Conservation (phyloP, 2,797 vertebrate genomes). For the Sebastes goodei region DNA sequence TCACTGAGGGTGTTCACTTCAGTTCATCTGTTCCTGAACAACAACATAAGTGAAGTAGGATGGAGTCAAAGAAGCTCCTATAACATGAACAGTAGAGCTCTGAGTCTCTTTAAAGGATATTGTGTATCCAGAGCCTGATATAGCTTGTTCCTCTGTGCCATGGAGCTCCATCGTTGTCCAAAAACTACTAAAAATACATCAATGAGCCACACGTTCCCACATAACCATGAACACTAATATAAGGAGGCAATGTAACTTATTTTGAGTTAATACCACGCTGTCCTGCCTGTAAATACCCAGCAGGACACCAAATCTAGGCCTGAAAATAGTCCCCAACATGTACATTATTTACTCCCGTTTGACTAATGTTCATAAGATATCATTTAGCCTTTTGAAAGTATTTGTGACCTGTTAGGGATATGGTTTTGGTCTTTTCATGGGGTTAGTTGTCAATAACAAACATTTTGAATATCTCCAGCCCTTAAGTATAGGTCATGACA, state of each 20-base stretch:
- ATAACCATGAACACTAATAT: background rate
- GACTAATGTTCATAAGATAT: background rate
- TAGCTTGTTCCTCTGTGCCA: background rate
- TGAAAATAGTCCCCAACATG: background rate
- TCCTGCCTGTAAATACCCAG: background rate
- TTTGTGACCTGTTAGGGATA: background rate
- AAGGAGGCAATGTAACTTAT: background rate
- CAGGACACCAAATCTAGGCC: background rate
- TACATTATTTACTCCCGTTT: background rate
- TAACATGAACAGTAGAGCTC: background rate
- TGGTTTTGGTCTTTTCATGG: background rate
- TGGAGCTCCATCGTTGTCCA: background rate
- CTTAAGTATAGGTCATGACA: background rate
- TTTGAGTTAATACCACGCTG: background rate
- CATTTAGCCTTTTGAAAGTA: background rate
- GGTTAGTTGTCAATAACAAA: background rate
- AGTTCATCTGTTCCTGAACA: slow-evolving; percentile 50
- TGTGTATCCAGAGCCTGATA: background rate
- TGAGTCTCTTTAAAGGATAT: background rate
- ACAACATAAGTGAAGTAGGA: slow-evolving; percentile 13
- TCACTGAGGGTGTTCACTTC: slow-evolving; percentile 45
- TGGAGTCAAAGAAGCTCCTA: slow-evolving; percentile 1
- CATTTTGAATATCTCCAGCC: background rate
- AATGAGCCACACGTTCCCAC: background rate
- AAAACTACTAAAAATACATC: background rate